phyloP scores from a whole-genome alignment of 2,113 vertebrate species.

The Eolophus roseicapilla region DNA sequence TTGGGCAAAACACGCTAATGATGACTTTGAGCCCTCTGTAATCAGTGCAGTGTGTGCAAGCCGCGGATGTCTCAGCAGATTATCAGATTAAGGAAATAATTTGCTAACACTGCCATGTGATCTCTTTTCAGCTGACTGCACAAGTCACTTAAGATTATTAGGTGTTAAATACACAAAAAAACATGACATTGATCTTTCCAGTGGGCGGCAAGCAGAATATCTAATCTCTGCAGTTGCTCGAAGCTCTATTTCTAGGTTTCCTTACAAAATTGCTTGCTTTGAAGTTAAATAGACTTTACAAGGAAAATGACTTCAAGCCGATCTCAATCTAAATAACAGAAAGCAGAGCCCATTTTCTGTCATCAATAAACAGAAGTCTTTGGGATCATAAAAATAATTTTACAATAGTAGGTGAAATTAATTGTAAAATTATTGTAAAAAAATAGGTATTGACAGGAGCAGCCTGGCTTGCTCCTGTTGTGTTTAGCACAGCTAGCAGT shows the following conservation, averaged over 20 bases:
- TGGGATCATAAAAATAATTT: background rate
- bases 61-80: conserved; percentile 21
- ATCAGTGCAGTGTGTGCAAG: conserved; percentile 19
- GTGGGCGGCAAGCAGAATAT: conserved; percentile 22
- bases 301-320: background rate
- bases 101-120: conserved; percentile 49
- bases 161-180: conserved; percentile 46
- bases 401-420: background rate
- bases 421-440: background rate
- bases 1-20: background rate
- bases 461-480: background rate
- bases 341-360: background rate
- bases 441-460: background rate
- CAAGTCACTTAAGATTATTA: conserved; percentile 64
- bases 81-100: conserved; percentile 62
- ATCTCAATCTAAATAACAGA: background rate
- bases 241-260: conserved; percentile 32
- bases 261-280: conserved; percentile 28
- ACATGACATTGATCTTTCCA: conserved; percentile 41
- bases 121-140: conserved; percentile 61
- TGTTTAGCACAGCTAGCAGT: background rate
- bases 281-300: conserved; percentile 8
- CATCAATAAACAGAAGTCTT: background rate
- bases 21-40: conserved; percentile 8
- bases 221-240: conserved; percentile 20